phyloP scores from a whole-genome alignment of 2,113 vertebrate genomes.

The Porphyrio hochstetteri region DNA sequence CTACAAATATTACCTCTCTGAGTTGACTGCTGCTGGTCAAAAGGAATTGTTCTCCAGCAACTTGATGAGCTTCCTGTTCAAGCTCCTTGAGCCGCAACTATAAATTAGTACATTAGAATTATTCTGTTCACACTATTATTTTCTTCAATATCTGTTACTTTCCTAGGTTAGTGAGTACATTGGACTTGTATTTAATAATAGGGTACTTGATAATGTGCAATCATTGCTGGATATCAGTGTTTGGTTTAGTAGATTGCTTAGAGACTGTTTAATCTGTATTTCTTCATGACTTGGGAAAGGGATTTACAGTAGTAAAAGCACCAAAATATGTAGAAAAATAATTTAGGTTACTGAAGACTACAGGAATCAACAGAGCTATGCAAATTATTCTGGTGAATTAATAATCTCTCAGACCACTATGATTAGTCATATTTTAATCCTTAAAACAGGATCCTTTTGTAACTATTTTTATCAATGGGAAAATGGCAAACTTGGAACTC shows the following conservation, averaged over 20 bases:
- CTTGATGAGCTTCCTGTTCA: conserved; percentile 86
- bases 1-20: conserved; percentile 72
- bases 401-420: not conserved
- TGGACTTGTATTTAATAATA: not conserved
- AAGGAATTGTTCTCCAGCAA: conserved; percentile 87
- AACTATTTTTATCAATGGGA: not conserved
- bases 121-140: not conserved
- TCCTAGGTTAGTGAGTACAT: not conserved
- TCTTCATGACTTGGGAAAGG: not conserved
- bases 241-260: not conserved
- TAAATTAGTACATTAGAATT: not conserved
- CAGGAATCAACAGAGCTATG: not conserved
- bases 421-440: not conserved
- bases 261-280: not conserved
- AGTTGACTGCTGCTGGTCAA: conserved; percentile 89
- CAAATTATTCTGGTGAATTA: not conserved
- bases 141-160: not conserved
- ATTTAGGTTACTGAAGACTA: not conserved
- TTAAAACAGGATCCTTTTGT: not conserved
- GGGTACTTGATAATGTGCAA: not conserved
- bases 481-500: not conserved
- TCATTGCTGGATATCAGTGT: not conserved
- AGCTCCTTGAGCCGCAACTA: conserved; percentile 86
- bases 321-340: not conserved
- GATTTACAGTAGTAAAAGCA: not conserved